phyloP scores from a whole-genome alignment of 2,113 vertebrate species.

The chimpanzee (Pan troglodytes) region NHGRI_mPanTro3-v2.1_pri NC_086015.1:86825501-86826000 shows the following conservation, averaged over 20 bases:
- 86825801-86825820: not conserved
- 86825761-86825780: not conserved
- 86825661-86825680: not conserved
- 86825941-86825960: not conserved
- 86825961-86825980: not conserved
- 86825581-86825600: constrained; percentile 31
- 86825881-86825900: not conserved
- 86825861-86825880: not conserved
- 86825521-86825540: not conserved
- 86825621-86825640: not conserved
- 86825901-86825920: not conserved
- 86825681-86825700: not conserved
- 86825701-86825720: not conserved
- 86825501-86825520: not conserved
- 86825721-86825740: not conserved
- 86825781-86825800: not conserved
- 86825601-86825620: not conserved
- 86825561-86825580: not conserved
- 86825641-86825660: not conserved
- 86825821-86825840: not conserved
- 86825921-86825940: not conserved
- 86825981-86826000: not conserved
- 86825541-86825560: not conserved
- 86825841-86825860: not conserved
- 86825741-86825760: not conserved